Base-by-base conservation (phyloP, 2,113 vertebrate genomes). In the Syngnathoides biaculeatus region DNA sequence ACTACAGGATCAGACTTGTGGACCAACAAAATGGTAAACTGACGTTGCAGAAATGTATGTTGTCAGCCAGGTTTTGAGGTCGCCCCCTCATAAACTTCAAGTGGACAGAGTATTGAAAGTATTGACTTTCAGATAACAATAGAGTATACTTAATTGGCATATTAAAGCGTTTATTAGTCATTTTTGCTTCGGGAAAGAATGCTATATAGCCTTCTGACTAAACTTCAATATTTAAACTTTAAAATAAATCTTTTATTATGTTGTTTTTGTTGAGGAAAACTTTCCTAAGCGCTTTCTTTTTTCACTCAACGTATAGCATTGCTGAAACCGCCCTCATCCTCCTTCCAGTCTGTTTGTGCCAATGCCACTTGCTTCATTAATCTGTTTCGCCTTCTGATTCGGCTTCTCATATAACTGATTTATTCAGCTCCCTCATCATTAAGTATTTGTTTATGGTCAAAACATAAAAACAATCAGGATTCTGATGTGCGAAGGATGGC, bases 391-490 rank as follows among this genome's bases (percentile, higher is more conserved):
- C 67, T 48, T 72, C 79, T 75, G 72, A 62, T 69, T 77, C 75
- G 55, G 75, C 68, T 75, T 70, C 83, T 78, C 75, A 72, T 85
- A 80, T 81, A 73, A 69, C 78, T 88, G 89, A 92, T 92, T 92
- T 91, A 93, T 89, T 80, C 68, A 82, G 85, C 71, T 84, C 78
- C 81, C 84, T 84, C 79, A 79, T 87, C 87, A 92, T 92, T 88
- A 87, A 91, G 84, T 89, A 85, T 91, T 90, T 92, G 89, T 92
- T 92, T 91, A 91, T 89, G 89, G 83, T 85, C 83, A 65, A 77
- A 86, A 89, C 86, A 90, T 92, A 92, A 91, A 92, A 90, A 91
- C 86, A 90, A 92, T 92, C 87, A 76, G 81, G 87, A 86, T 90
- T 86, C 87, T 89, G 90, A 90, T 87, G 79, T 48, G 64, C 82